These are phyloP conservation scores for Dione juno DNA, from an alignment of 2,888 invertebrate genomes.

Conservation along the genomic window DNA sequence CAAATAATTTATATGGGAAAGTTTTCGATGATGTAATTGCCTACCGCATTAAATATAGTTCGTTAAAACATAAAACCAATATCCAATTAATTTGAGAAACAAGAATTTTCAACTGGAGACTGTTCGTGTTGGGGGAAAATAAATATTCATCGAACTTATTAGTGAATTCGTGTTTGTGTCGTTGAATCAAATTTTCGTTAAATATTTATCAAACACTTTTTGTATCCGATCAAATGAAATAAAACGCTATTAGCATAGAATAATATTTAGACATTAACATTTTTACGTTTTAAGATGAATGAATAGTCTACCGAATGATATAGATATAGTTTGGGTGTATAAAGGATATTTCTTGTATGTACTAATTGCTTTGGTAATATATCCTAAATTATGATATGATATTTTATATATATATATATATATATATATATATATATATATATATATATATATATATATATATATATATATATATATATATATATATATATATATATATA, in stretches of 20 bases:
- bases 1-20: conserved; percentile 41
- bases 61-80: conserved; percentile 15
- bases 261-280: not conserved
- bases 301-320: too few relatives aligned
- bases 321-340: too few relatives aligned
- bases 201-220: conserved; percentile 8
- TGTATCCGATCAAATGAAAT: not conserved
- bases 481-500: conserved; percentile 7
- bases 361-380: too few relatives aligned
- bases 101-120: conserved; percentile 11
- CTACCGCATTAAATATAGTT: conserved; percentile 17
- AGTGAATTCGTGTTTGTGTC: conserved; percentile 1
- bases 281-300: too few relatives aligned
- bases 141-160: conserved; percentile 23
- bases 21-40: conserved; percentile 34
- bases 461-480: too few relatives aligned
- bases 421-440: too few relatives aligned
- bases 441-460: too few relatives aligned
- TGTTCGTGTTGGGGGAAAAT: conserved; percentile 15
- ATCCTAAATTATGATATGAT: too few relatives aligned
- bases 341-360: too few relatives aligned
- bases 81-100: conserved; percentile 28
- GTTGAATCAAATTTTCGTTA: not conserved
- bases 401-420: too few relatives aligned
- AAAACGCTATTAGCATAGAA: not conserved